A percentile compares a stretch with the other conserved stretches of the same genome.
These are phyloP conservation scores for Tretioscincus oriximinensis DNA, from an alignment of 2,113 vertebrate genomes.

Conservation along the genomic window DNA sequence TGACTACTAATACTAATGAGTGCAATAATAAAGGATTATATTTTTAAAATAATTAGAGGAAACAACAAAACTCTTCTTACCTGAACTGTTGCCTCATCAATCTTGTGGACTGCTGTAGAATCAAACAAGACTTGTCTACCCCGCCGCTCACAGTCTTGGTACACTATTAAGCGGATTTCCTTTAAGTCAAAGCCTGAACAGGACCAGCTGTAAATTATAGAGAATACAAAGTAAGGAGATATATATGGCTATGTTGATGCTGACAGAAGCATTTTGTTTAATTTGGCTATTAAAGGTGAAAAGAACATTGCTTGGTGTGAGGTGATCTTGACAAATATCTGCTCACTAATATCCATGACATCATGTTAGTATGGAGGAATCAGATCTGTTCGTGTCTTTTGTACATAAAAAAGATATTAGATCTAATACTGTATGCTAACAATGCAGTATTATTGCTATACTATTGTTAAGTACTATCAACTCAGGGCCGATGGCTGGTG, in stretches of 20 bases:
- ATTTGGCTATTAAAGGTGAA: background rate
- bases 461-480: too few species aligned
- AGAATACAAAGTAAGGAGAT: background rate
- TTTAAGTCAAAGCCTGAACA: slow-evolving; percentile 82
- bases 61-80: slow-evolving; percentile 66
- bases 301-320: background rate
- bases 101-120: slow-evolving; percentile 83
- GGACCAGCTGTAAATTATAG: slow-evolving; percentile 76
- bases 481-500: too few species aligned
- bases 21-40: too few species aligned
- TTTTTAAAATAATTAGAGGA: background rate
- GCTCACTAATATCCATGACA: background rate
- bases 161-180: slow-evolving; percentile 86
- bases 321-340: background rate
- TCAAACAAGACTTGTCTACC: slow-evolving; percentile 88
- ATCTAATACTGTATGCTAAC: too few species aligned
- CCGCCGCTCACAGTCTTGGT: slow-evolving; percentile 87
- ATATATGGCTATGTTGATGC: background rate
- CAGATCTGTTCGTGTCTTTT: background rate
- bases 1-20: too few species aligned
- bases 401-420: too few species aligned
- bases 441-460: too few species aligned
- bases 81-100: slow-evolving; percentile 71
- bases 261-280: background rate
- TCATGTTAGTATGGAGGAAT: too few species aligned